Percentiles rank a stretch among this genome's conserved stretches.
These are phyloP conservation scores for Planiliza haematocheilus DNA, from an alignment of 2,113 vertebrate genomes.

Conservation along the genomic window DNA sequence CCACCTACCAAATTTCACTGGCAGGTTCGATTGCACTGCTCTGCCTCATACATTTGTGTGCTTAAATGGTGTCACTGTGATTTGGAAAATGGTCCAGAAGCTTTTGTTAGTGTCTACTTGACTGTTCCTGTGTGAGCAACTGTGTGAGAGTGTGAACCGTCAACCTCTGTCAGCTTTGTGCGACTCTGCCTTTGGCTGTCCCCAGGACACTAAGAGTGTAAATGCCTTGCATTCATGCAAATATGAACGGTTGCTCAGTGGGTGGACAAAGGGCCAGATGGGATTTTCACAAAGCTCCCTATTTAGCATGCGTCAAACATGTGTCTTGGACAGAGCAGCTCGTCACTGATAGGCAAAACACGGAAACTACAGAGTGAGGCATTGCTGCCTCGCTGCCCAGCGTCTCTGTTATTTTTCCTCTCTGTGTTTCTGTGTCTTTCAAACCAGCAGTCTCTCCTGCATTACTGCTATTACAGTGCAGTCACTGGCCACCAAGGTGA, in stretches of 20 bases:
- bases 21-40: slow-evolving; percentile 35
- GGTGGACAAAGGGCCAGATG: slow-evolving; percentile 57
- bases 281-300: slow-evolving; percentile 62
- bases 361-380: slow-evolving; percentile 41
- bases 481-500: neutral
- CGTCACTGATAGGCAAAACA: slow-evolving; percentile 45
- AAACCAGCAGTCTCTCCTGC: neutral
- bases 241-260: slow-evolving; percentile 46
- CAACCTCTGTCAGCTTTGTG: slow-evolving; percentile 30
- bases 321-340: slow-evolving; percentile 43
- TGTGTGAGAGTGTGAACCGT: slow-evolving; percentile 49
- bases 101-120: slow-evolving; percentile 24
- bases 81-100: slow-evolving; percentile 33
- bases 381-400: slow-evolving; percentile 35
- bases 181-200: slow-evolving; percentile 39
- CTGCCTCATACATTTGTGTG: slow-evolving; percentile 32
- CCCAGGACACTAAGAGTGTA: slow-evolving; percentile 23
- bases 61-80: slow-evolving; percentile 33
- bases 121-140: slow-evolving; percentile 24
- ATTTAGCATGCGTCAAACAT: slow-evolving; percentile 62
- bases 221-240: slow-evolving; percentile 48
- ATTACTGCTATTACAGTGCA: neutral
- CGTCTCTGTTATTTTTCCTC: slow-evolving; percentile 10
- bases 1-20: slow-evolving; percentile 31
- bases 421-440: slow-evolving; percentile 6